Evolutionary conservation across 2,113 vertebrate species (phyloP).

Genomic region (Pycnonotus jocosus): DNA sequence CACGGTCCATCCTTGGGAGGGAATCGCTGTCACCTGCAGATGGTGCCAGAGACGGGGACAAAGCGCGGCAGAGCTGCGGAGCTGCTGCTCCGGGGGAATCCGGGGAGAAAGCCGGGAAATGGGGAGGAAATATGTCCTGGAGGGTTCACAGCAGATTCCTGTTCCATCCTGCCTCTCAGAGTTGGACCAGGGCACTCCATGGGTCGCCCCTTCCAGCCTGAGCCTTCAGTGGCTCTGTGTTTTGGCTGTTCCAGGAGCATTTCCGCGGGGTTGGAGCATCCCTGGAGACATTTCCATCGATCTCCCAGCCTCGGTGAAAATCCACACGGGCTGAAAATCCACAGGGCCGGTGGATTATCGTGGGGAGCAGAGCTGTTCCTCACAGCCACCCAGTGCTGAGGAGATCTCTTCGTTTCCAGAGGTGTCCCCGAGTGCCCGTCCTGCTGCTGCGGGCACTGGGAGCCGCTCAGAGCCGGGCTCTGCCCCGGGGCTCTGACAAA

Average conservation of each 20-base stretch:
- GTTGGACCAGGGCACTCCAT: neutral
- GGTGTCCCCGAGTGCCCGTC: too few relatives aligned
- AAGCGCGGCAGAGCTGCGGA: neutral
- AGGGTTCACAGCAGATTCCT: accelerated
- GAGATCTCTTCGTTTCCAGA: too few relatives aligned
- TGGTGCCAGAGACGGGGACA: conserved; percentile 59
- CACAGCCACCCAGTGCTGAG: too few relatives aligned
- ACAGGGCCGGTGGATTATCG: too few relatives aligned
- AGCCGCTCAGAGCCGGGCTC: neutral
- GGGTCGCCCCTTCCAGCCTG: neutral
- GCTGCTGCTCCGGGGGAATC: neutral
- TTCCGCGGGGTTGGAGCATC: neutral
- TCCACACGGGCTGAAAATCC: neutral
- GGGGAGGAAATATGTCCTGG: accelerated
- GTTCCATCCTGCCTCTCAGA: accelerated
- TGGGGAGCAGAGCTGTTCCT: too few relatives aligned
- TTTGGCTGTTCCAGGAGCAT: neutral
- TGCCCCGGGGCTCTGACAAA: neutral
- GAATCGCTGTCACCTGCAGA: conserved; percentile 10
- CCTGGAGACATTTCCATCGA: neutral
- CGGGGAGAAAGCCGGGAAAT: accelerated
- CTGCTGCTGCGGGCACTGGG: too few relatives aligned
- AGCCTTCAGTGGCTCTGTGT: accelerated
- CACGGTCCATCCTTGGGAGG: accelerated
- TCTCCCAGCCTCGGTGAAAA: neutral